Evolutionary conservation across 2,888 invertebrate species (phyloP).

Genomic region (Drosophila borborema): DNA sequence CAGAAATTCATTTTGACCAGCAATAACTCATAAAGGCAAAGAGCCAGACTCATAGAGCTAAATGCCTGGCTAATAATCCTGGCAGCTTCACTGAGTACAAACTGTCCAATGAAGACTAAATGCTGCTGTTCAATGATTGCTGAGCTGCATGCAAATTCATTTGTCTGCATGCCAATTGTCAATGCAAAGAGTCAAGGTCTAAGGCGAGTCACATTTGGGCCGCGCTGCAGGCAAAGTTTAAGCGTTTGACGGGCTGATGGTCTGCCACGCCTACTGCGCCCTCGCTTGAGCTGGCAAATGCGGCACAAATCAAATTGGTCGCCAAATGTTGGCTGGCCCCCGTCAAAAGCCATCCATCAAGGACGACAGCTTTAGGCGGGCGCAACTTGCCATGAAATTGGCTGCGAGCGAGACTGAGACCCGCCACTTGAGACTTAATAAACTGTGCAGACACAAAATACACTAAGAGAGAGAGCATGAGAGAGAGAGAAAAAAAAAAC

Average conservation of each 20-base stretch:
- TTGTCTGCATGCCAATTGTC: constrained; percentile 6
- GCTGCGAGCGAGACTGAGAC: constrained; percentile 59
- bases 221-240: constrained; percentile 36
- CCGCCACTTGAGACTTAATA: constrained; percentile 77
- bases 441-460: constrained; percentile 50
- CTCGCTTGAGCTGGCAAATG: constrained; percentile 19
- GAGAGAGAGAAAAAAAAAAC: no score
- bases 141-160: constrained; percentile 7
- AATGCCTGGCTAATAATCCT: not conserved
- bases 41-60: no score
- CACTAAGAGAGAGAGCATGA: not conserved
- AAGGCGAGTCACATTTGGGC: constrained; percentile 7
- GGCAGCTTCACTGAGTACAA: not conserved
- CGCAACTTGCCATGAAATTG: constrained; percentile 76
- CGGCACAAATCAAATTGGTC: constrained; percentile 75
- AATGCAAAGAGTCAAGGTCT: constrained; percentile 22
- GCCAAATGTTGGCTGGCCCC: constrained; percentile 59
- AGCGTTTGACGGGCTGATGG: not conserved
- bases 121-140: not conserved
- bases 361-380: constrained; percentile 64
- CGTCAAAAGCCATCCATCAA: constrained; percentile 78
- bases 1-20: not conserved
- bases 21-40: no score
- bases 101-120: not conserved
- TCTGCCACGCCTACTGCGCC: not conserved